A percentile compares a stretch with the other conserved stretches of the same genome.
Conservation (phyloP, 2,113 vertebrate genomes). For the Struthio camelus region DNA sequence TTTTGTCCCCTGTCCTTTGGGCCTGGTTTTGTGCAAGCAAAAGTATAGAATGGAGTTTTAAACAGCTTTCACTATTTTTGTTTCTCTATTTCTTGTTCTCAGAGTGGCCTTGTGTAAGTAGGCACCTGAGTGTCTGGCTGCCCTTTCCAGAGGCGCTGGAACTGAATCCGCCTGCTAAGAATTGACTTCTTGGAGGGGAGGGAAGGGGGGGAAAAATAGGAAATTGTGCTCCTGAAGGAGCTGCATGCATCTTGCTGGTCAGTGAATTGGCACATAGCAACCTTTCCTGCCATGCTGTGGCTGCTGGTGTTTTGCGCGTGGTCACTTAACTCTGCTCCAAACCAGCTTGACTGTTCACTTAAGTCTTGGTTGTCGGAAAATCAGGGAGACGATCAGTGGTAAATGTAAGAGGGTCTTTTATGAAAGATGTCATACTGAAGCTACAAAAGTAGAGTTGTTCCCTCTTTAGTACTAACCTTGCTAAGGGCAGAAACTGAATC, state of each 20-base stretch:
- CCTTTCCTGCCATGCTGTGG: no score
- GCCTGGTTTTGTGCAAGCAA: background rate
- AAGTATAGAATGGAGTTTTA: background rate
- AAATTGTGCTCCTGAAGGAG: background rate
- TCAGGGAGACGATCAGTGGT: background rate
- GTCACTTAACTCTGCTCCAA: background rate
- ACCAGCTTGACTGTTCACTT: background rate
- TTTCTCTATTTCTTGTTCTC: background rate
- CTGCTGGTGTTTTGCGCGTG: background rate
- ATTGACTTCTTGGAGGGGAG: background rate
- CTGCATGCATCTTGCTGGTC: background rate
- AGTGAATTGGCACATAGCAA: background rate
- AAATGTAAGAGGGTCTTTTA: no score
- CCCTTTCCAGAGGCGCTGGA: background rate
- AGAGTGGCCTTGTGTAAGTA: background rate
- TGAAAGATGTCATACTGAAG: background rate
- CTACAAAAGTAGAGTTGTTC: background rate
- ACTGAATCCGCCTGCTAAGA: background rate
- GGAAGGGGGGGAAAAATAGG: background rate
- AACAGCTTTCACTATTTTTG: background rate
- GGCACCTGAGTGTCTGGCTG: background rate
- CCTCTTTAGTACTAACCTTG: background rate
- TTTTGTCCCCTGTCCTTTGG: background rate
- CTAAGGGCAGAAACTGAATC: constrained; percentile 10
- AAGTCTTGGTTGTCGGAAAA: background rate